Evolutionary conservation across 1,140 invertebrate species (phyloP).

Genomic region (Cephus cinctus): DNA sequence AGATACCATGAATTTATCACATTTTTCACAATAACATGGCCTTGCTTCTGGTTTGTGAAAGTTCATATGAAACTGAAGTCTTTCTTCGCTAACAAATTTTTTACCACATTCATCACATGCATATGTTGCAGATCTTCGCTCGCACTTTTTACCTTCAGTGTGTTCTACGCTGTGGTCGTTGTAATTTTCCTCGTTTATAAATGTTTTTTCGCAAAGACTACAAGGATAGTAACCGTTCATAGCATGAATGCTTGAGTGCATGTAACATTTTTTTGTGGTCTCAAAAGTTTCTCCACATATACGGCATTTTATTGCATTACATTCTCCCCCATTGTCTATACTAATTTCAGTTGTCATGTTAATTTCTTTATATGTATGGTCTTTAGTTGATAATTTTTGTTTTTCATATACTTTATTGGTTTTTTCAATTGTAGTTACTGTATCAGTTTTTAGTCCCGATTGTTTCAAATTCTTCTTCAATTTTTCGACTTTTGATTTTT

Average conservation of each 20-base stretch:
- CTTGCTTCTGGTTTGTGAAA: slow-evolving; percentile 4
- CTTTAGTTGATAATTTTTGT: no score
- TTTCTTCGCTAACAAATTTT: slow-evolving; percentile 1
- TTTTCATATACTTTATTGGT: no score
- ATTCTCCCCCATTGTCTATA: no score
- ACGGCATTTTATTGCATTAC: no score
- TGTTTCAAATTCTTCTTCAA: no score
- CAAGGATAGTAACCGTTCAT: not conserved
- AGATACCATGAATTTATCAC: slow-evolving; percentile 7
- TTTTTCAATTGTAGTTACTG: no score
- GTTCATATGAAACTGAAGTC: slow-evolving; percentile 6
- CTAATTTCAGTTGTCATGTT: no score
- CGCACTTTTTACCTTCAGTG: not conserved
- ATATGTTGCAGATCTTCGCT: not conserved
- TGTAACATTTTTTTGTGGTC: not conserved
- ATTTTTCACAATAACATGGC: slow-evolving; percentile 6
- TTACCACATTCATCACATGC: slow-evolving; percentile 1
- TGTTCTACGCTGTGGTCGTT: not conserved
- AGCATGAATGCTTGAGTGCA: not conserved
- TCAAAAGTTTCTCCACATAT: not conserved
- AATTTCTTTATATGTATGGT: no score
- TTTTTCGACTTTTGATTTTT: no score
- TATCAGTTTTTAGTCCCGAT: no score
- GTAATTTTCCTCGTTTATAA: not conserved
- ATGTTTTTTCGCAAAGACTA: not conserved